These are phyloP conservation scores for Pentalonia nigronervosa DNA, from an alignment of 1,140 invertebrate species.

Conservation along the genomic window DNA sequence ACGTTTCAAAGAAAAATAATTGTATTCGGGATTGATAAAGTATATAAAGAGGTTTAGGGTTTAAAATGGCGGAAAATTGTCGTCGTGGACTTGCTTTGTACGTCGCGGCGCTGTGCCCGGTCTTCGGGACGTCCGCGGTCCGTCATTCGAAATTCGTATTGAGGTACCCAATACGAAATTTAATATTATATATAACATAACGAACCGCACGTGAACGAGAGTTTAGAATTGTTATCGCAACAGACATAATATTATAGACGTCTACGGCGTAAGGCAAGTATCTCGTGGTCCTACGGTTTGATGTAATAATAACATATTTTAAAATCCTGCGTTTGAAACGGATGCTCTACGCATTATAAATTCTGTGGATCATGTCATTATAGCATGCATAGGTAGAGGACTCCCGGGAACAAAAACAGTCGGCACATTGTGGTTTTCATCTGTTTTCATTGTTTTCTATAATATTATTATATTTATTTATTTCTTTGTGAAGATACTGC, in stretches of 20 bases:
- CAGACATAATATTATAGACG: neutral
- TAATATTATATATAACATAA: neutral
- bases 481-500: neutral
- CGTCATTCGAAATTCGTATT: neutral
- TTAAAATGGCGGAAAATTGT: constrained; percentile 53
- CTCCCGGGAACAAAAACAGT: neutral
- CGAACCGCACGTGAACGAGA: neutral
- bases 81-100: constrained; percentile 20
- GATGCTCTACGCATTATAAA: neutral
- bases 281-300: no score
- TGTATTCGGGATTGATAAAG: constrained; percentile 53
- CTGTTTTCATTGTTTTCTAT: neutral
- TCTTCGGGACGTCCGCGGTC: neutral
- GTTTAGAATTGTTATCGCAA: neutral
- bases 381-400: neutral
- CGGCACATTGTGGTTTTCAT: neutral
- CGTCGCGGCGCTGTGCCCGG: neutral
- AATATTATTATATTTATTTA: neutral
- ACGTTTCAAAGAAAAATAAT: constrained; percentile 57
- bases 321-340: neutral
- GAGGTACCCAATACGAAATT: neutral
- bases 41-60: constrained; percentile 47
- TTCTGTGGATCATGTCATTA: neutral
- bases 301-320: neutral
- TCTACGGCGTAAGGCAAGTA: no score